phyloP scores from a whole-genome alignment of 2,797 vertebrate genomes.

The Rhyacichthys aspro region DNA sequence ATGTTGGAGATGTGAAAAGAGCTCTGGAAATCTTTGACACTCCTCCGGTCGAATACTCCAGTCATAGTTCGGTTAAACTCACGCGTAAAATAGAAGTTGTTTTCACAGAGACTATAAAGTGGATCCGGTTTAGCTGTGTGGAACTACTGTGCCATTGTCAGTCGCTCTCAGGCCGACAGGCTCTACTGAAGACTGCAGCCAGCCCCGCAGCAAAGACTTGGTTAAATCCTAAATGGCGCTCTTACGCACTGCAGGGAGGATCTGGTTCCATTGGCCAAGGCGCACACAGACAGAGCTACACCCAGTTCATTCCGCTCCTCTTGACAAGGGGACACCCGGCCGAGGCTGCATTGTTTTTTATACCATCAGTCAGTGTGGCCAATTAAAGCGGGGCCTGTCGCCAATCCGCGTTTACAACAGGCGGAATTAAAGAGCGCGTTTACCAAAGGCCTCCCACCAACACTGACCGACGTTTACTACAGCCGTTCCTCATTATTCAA shows the following conservation, averaged over 20 bases:
- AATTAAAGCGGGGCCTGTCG: constrained; percentile 57
- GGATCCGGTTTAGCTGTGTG: constrained; percentile 59
- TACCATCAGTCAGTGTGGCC: constrained; percentile 66
- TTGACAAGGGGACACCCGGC: constrained; percentile 80
- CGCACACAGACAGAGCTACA: constrained; percentile 89
- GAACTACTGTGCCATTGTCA: constrained; percentile 87
- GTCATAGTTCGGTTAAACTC: constrained; percentile 85
- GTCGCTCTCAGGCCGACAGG: constrained; percentile 78
- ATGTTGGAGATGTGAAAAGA: constrained; percentile 91
- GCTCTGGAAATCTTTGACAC: constrained; percentile 93
- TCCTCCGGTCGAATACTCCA: constrained; percentile 97
- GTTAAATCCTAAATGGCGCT: constrained; percentile 99
- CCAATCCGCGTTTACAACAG: constrained; percentile 44
- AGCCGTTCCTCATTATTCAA: constrained; percentile 8
- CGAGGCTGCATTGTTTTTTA: constrained; percentile 67
- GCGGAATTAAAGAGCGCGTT: constrained; percentile 34
- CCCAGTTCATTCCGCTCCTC: constrained; percentile 90
- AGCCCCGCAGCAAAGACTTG: constrained; percentile 94
- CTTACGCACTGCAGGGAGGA: constrained; percentile 99
- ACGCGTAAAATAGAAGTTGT: constrained; percentile 36
- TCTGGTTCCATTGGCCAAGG: constrained; percentile 98
- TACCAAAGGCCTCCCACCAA: constrained; percentile 32
- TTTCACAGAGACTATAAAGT: constrained; percentile 50
- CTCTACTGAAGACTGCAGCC: constrained; percentile 91
- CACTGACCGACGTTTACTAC: constrained; percentile 9